These are phyloP conservation scores for Apostichopus japonicus DNA, from an alignment of 35 echinoderm and acorn worm genomes.

Conservation along the genomic window DNA sequence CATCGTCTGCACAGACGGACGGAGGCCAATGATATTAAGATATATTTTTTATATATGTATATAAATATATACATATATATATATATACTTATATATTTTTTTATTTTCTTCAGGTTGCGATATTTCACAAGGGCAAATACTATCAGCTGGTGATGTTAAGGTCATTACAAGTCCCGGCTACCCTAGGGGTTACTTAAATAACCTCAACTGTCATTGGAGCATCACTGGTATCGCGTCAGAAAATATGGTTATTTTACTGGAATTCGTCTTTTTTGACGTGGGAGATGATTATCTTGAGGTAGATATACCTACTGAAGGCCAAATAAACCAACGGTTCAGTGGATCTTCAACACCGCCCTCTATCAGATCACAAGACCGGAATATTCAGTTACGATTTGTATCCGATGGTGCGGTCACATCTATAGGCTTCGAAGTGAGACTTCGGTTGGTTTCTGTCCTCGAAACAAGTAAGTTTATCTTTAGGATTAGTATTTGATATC, in stretches of 20 bases:
- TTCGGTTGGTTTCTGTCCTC: not conserved
- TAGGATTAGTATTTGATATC: not conserved
- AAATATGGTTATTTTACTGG: not conserved
- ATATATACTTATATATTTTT: too few species aligned
- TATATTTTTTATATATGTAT: too few species aligned
- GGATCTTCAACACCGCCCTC: conserved; percentile 21
- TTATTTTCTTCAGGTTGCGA: conserved; percentile 11
- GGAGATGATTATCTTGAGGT: conserved; percentile 22
- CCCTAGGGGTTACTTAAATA: conserved; percentile 23
- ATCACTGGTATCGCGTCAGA: not conserved
- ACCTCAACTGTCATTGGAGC: conserved; percentile 16
- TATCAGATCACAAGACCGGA: not conserved
- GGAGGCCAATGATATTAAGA: too few species aligned
- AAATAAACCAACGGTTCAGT: not conserved
- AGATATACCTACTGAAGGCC: not conserved
- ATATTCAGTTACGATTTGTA: not conserved
- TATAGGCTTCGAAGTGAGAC: not conserved
- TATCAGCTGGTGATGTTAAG: not conserved
- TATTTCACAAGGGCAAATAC: not conserved
- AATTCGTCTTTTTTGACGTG: conserved; percentile 15
- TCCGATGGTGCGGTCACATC: not conserved
- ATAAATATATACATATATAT: too few species aligned
- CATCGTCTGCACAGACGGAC: too few species aligned
- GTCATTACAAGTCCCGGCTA: conserved; percentile 28
- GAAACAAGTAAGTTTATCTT: conserved; percentile 14